Evolutionary conservation across 92 coral and sea anemone genomes (phyloP).

Genomic region (Ricordea florida): DNA sequence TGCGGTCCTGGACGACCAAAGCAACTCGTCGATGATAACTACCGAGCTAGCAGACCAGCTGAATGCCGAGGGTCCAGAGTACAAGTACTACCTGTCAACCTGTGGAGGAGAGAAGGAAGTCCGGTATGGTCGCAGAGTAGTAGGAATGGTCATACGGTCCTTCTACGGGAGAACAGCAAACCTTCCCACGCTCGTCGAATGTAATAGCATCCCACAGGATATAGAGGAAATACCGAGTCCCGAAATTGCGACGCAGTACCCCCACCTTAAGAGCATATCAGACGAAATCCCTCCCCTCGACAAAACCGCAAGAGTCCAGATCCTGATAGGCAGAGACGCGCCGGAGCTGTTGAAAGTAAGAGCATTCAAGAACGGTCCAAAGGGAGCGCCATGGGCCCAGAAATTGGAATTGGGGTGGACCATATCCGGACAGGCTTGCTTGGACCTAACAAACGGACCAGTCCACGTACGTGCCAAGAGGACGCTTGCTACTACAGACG

Average conservation of each 20-base stretch:
- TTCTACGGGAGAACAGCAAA: neutral
- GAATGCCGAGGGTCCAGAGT: constrained; percentile 19
- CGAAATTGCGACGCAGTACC: constrained; percentile 1
- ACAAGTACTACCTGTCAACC: constrained; percentile 45
- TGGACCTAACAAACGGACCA: constrained; percentile 26
- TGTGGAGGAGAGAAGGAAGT: constrained; percentile 39
- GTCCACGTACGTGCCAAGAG: constrained; percentile 27
- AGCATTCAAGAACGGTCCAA: constrained; percentile 52
- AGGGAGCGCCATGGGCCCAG: constrained; percentile 54
- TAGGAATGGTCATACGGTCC: constrained; percentile 20
- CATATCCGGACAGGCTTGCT: constrained; percentile 44
- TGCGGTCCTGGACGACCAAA: constrained; percentile 40
- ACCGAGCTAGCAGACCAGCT: constrained; percentile 41
- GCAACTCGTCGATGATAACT: constrained; percentile 45
- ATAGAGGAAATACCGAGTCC: constrained; percentile 47
- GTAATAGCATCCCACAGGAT: constrained; percentile 48
- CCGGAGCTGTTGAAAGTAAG: constrained; percentile 52
- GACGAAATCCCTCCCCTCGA: constrained; percentile 50
- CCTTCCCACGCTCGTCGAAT: constrained; percentile 50
- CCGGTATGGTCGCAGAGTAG: constrained; percentile 37
- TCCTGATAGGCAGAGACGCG: constrained; percentile 54
- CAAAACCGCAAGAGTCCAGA: constrained; percentile 18
- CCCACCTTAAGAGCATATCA: constrained; percentile 27
- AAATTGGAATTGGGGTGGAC: constrained; percentile 49
- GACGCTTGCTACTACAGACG: neutral